These are phyloP conservation scores for Drosophila nr. perissopoda DNA, from an alignment of 2,888 invertebrate species.

Conservation along the genomic window DNA sequence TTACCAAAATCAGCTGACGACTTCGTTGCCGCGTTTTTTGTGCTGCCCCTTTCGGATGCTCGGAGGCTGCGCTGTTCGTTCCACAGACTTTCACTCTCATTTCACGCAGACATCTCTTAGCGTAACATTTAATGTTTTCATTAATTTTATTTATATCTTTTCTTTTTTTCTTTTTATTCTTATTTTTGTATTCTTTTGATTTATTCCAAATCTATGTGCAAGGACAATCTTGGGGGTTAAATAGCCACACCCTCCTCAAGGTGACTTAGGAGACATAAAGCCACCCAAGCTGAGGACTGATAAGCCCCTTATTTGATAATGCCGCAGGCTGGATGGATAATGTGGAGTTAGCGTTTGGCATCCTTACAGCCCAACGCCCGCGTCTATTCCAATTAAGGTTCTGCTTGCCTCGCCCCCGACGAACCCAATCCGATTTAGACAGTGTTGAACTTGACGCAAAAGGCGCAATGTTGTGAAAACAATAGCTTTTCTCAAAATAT, in stretches of 20 bases:
- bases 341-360: constrained; percentile 1
- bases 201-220: constrained; percentile 8
- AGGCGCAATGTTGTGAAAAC: constrained; percentile 14
- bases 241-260: constrained; percentile 23
- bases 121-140: constrained; percentile 11
- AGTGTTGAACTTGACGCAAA: constrained; percentile 9
- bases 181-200: constrained; percentile 4
- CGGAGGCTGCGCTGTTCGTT: constrained; percentile 50
- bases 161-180: not conserved
- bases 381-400: constrained; percentile 10
- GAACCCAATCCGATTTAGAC: constrained; percentile 5
- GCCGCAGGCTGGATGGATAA: constrained; percentile 3
- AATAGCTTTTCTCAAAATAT: not conserved
- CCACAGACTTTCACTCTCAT: constrained; percentile 43
- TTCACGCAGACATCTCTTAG: constrained; percentile 13
- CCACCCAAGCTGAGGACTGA: not conserved
- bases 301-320: constrained; percentile 4
- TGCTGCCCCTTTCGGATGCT: constrained; percentile 19
- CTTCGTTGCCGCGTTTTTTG: constrained; percentile 22
- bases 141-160: constrained; percentile 4
- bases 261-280: constrained; percentile 12
- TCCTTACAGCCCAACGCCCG: constrained; percentile 7
- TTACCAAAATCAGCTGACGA: constrained; percentile 45
- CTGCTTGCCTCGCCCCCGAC: not conserved
- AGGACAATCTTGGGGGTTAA: constrained; percentile 9